Evolutionary conservation across 1,140 invertebrate species (phyloP), one percentile per base, ranked within the genome.

Genomic region (Watersipora subatra): DNA sequence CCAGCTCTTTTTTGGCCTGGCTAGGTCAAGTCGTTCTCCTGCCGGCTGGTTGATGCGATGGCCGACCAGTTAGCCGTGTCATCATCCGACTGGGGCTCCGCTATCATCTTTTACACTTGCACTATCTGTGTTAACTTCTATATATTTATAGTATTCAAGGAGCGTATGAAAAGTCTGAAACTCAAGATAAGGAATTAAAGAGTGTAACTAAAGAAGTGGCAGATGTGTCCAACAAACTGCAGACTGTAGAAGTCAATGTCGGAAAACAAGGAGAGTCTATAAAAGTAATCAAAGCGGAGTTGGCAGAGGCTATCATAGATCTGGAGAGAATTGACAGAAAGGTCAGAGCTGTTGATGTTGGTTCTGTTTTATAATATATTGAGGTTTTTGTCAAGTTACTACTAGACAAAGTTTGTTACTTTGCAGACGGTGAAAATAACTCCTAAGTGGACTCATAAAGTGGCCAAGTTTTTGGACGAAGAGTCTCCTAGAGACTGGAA

Each of bases 291-390:
- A 70, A 75, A 59, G 62, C 64, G 24, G 72, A 70, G 26, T 63
- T 77, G 15, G 67, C 67, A 7, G 73, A 75, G 29, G 73, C 74
- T 1, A 70, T 71, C 26, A 57, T 26, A 3, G 73, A 73, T 64
- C 69, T 75, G 0, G 73, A 76, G 57, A 73, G 74, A 65, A 73
- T 76, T 26, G 73, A 76, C 56, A 69, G 69, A 27, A 76, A 73
- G 73, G 73, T 76, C 30, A 57, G 58, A 24, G 1, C n/a, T 29
- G 29, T 0, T 1, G n/a, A 61, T 65, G 28, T 1, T 25, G 25
- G 19, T 62, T 24, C 25, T 25, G 28, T 29, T 34, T 20, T 24
- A 26, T 15, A 25, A 26, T 58, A 2, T 56, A 26, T 2, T 17
- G 46, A 58, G 20, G 57, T 26, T 12, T n/a, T 30, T 19, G 3